Base-by-base conservation (phyloP, 2,797 vertebrate species). In the Lagothrix lagotricha region DNA sequence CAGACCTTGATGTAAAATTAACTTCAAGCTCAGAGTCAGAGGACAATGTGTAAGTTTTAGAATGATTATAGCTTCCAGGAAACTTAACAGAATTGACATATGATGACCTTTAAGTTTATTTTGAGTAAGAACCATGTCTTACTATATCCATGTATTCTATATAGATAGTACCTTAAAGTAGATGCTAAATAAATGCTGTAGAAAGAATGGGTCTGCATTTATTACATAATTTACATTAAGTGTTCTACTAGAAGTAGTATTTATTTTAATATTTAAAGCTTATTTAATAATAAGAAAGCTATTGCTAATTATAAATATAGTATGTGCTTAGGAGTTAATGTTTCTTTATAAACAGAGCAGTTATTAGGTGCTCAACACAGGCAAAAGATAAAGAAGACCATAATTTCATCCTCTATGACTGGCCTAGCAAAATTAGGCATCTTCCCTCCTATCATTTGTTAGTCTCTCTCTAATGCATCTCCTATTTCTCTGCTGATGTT, bases 181-280 rank as follows among this genome's bases (percentile, higher is more conserved):
- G 24, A 12, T 41, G 14, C n/a, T 89, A 83, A 75, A 30, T 36
- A 85, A 94, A 88, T 77, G 11, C 7, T 79, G 20, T 44, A 82
- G 20, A 82, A 67, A 22, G 22, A 79, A 36, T 50, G 48, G n/a
- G 67, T 58, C 17, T 67, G 26, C 7, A 22, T 91, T 82, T 94
- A 48, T 88, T 41, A 57, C 6, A 81, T 73, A 84, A 72, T 88
- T 92, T 83, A 4, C 9, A 36, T 73, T 48, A 80, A 46, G 67
- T 84, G 22, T 80, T 85, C 64, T 54, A 61, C 26, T 52, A 41
- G 50, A 79, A 93, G n/a, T 58, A 72, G 13, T 54, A 58, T 54
- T 90, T 83, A 6, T 87, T 90, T 79, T 90, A 48, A 95, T 93
- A 7, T 67, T 95, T 67, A 88, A 58, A 39, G 36, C 33, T 80